phyloP scores from a whole-genome alignment of 53 echinoderm and acorn worm species.

The Zoroaster sp. region DNA sequence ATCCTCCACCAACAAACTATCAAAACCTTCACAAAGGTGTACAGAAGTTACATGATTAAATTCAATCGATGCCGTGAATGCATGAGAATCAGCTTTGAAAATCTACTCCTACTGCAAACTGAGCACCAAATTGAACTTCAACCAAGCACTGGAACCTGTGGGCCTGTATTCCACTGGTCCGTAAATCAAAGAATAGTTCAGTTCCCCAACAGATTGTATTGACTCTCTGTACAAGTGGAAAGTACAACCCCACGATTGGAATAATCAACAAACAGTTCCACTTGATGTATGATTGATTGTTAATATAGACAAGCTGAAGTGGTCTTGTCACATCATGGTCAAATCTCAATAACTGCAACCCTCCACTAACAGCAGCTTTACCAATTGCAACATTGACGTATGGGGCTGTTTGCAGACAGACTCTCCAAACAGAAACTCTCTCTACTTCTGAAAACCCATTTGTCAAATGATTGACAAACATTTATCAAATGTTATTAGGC shows the following conservation, averaged over 20 bases:
- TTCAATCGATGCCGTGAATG: neutral
- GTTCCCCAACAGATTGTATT: slow-evolving; percentile 9
- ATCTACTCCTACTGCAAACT: neutral
- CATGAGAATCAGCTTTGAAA: neutral
- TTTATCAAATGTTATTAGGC: no score
- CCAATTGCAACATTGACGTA: neutral
- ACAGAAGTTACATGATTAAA: neutral
- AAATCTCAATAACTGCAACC: neutral
- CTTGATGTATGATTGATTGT: slow-evolving; percentile 8
- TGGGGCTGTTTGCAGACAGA: neutral
- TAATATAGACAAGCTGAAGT: slow-evolving; percentile 9
- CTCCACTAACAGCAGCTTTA: neutral
- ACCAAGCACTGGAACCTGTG: neutral
- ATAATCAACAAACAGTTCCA: slow-evolving; percentile 18
- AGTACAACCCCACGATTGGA: neutral
- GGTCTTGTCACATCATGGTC: neutral
- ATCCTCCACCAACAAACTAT: no score
- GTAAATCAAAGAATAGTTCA: neutral
- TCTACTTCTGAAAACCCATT: neutral
- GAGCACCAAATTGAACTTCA: neutral
- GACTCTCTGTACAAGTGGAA: neutral
- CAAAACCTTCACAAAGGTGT: no score
- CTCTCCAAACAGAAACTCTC: neutral
- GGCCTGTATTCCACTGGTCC: no score
- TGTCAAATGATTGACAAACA: no score